These are phyloP conservation scores for Pangasianodon gigas DNA, from an alignment of 2,113 vertebrate genomes.

Conservation along the genomic window DNA sequence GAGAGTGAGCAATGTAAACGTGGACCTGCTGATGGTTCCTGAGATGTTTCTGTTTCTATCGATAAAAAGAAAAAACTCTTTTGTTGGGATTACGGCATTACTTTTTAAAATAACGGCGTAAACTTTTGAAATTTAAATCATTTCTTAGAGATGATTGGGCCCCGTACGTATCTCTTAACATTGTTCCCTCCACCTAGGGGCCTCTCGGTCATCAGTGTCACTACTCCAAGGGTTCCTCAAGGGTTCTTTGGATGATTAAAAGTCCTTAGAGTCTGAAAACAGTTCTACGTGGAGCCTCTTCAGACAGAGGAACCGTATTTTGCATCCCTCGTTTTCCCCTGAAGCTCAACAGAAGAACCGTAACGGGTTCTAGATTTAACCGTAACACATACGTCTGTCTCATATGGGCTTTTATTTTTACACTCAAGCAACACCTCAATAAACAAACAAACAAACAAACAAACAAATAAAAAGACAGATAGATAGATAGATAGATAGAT, in stretches of 20 bases:
- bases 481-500: too few relatives aligned
- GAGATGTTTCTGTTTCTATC: too few relatives aligned
- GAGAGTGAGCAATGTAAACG: neutral
- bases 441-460: neutral
- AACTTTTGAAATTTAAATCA: too few relatives aligned
- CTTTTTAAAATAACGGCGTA: too few relatives aligned
- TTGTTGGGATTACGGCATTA: too few relatives aligned
- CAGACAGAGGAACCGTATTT: neutral
- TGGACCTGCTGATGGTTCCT: too few relatives aligned
- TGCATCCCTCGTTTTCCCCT: neutral
- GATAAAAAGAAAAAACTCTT: too few relatives aligned
- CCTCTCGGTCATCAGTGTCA: neutral
- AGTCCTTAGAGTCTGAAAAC: neutral
- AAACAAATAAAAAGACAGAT: too few relatives aligned
- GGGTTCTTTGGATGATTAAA: neutral
- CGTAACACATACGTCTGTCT: neutral
- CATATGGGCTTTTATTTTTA: neutral
- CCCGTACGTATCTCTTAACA: neutral
- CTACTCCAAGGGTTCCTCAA: neutral
- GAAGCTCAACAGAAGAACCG: neutral
- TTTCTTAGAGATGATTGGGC: too few relatives aligned
- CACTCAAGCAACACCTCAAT: neutral
- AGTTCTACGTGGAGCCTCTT: neutral
- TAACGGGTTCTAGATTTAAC: neutral
- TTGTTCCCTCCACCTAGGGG: neutral